These are phyloP conservation scores for Ptychodera flava DNA, from an alignment of 35 echinoderm and acorn worm genomes.

Conservation along the genomic window DNA sequence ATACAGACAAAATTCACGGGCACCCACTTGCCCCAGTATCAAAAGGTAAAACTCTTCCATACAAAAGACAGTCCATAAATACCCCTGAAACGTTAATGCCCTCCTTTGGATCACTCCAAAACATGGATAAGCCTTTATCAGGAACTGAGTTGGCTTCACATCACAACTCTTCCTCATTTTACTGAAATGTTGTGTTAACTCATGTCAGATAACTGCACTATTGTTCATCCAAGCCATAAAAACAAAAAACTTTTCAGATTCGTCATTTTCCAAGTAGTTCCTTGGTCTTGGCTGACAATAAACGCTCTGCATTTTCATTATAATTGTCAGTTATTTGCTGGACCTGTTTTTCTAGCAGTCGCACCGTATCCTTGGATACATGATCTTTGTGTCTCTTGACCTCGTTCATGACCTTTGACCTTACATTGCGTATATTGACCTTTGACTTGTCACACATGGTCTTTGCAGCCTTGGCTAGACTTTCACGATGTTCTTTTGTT, in stretches of 20 bases:
- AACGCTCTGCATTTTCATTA: constrained; percentile 42
- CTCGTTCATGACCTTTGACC: constrained; percentile 23
- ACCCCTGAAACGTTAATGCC: too few species aligned
- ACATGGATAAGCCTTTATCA: too few species aligned
- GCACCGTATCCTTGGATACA: constrained; percentile 73
- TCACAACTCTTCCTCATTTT: too few species aligned
- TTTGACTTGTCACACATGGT: constrained; percentile 65
- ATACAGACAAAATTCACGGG: too few species aligned
- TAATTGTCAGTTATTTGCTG: constrained; percentile 56
- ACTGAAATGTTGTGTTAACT: too few species aligned
- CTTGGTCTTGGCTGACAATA: constrained; percentile 63
- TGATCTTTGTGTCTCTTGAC: constrained; percentile 47
- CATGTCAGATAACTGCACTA: too few species aligned
- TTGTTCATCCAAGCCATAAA: too few species aligned
- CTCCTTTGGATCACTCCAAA: too few species aligned
- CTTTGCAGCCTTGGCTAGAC: constrained; percentile 74
- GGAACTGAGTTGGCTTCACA: too few species aligned
- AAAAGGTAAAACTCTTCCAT: too few species aligned
- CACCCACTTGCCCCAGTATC: too few species aligned
- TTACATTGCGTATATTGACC: constrained; percentile 47
- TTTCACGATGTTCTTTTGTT: constrained; percentile 72
- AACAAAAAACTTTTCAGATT: neutral
- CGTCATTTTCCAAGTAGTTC: constrained; percentile 55
- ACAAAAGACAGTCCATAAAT: too few species aligned
- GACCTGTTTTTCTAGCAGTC: constrained; percentile 77